Conservation (phyloP, 2,888 invertebrate genomes). For the Oasisia sp. region DNA sequence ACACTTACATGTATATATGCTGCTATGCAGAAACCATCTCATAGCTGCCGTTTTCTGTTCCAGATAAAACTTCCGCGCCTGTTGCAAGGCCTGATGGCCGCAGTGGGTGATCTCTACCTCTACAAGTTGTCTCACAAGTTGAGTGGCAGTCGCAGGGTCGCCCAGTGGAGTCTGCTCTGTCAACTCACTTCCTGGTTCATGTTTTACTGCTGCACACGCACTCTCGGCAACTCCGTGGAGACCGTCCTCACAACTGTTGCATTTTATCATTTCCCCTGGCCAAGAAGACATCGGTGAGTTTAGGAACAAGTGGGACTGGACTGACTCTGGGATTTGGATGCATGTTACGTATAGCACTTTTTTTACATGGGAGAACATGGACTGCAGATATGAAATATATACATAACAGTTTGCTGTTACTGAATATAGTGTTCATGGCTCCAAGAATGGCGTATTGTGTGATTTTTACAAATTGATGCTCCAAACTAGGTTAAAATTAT, state of each 20-base stretch:
- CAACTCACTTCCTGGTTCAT: conserved; percentile 88
- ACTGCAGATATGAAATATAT: background rate
- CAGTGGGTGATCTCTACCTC: conserved; percentile 82
- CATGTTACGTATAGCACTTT: background rate
- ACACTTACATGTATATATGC: background rate
- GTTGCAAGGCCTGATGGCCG: conserved; percentile 81
- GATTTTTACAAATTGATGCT: too few species aligned
- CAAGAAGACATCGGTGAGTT: background rate
- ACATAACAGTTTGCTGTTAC: background rate
- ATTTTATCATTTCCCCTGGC: conserved; percentile 74
- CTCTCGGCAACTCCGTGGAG: conserved; percentile 88
- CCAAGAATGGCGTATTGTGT: too few species aligned
- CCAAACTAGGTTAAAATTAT: too few species aligned
- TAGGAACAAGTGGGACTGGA: background rate
- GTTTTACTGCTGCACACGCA: conserved; percentile 89
- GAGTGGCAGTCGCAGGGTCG: conserved; percentile 52
- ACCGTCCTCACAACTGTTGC: conserved; percentile 83
- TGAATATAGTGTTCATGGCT: too few species aligned
- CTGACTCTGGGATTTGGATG: background rate
- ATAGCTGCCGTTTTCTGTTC: conserved; percentile 48
- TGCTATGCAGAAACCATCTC: background rate
- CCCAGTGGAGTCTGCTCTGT: conserved; percentile 79
- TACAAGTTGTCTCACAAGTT: conserved; percentile 67
- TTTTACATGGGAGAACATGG: background rate
- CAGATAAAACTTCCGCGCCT: conserved; percentile 81